A percentile compares a stretch with the other conserved stretches of the same genome.
These are phyloP conservation scores for Pachyramphus minor DNA, from an alignment of 2,113 vertebrate genomes.

Conservation along the genomic window DNA sequence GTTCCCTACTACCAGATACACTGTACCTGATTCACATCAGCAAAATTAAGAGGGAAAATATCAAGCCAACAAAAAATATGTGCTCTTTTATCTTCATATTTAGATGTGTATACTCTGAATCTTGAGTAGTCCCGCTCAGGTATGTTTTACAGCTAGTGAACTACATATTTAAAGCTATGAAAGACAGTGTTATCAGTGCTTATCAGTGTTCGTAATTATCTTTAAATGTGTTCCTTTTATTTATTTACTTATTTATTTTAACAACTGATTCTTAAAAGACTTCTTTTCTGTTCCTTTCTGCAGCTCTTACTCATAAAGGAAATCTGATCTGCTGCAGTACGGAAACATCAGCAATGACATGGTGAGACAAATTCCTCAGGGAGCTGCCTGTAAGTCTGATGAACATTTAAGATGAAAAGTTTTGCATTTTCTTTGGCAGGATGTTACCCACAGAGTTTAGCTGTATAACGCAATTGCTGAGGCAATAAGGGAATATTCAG, in stretches of 20 bases:
- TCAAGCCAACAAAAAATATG: not conserved
- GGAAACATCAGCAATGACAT: not conserved
- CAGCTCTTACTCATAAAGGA: conserved; percentile 33
- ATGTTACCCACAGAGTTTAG: conserved; percentile 12
- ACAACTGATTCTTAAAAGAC: not conserved
- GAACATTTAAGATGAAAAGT: conserved; percentile 47
- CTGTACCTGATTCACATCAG: not conserved
- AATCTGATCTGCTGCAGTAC: conserved; percentile 8
- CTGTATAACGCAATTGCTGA: not conserved
- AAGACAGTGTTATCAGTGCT: not conserved
- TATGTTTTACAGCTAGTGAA: not conserved
- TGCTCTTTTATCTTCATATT: not conserved
- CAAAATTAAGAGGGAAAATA: not conserved
- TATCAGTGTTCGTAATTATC: not conserved
- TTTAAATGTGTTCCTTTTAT: not conserved
- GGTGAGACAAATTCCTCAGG: conserved; percentile 33
- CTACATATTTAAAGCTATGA: not conserved
- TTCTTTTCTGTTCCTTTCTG: not conserved
- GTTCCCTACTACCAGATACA: not conserved
- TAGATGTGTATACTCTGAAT: not conserved
- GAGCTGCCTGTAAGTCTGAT: conserved; percentile 50
- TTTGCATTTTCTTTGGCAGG: conserved; percentile 28
- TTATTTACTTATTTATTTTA: not conserved
- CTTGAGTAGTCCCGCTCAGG: not conserved
- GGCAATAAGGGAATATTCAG: conserved; percentile 10